phyloP scores from a whole-genome alignment of 2,113 vertebrate species.

The Rafetus swinhoei region DNA sequence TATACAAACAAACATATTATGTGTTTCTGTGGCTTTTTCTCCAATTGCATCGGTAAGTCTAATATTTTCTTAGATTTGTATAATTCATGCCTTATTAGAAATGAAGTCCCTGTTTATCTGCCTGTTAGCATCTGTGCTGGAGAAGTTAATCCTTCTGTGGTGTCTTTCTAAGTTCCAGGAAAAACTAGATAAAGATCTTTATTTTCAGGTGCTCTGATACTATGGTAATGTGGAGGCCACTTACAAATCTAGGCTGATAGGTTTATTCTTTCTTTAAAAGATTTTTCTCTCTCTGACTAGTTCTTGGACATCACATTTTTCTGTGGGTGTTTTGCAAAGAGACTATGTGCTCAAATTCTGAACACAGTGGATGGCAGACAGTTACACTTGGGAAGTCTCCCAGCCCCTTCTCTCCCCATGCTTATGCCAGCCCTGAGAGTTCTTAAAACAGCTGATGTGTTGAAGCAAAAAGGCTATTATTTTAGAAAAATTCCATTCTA shows the following conservation, averaged over 20 bases:
- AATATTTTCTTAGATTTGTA: neutral
- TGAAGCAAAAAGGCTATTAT: neutral
- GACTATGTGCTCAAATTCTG: neutral
- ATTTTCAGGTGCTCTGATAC: neutral
- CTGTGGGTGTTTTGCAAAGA: neutral
- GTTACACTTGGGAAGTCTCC: neutral
- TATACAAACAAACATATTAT: neutral
- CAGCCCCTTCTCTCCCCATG: neutral
- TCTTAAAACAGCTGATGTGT: neutral
- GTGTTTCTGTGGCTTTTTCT: neutral
- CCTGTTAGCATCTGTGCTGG: neutral
- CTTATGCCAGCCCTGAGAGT: neutral
- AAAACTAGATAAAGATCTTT: neutral
- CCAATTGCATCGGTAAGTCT: neutral
- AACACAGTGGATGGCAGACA: neutral
- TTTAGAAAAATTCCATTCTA: neutral
- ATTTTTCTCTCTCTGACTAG: neutral
- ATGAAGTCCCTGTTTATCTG: neutral
- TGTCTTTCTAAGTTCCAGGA: neutral
- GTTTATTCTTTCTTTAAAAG: neutral
- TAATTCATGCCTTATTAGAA: neutral
- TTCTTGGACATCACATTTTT: neutral
- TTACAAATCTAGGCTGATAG: neutral
- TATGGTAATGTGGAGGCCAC: neutral
- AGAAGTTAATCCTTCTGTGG: neutral